Base-by-base conservation (phyloP, 53 echinoderm and acorn worm species). In the Hippasteria phrygiana region DNA sequence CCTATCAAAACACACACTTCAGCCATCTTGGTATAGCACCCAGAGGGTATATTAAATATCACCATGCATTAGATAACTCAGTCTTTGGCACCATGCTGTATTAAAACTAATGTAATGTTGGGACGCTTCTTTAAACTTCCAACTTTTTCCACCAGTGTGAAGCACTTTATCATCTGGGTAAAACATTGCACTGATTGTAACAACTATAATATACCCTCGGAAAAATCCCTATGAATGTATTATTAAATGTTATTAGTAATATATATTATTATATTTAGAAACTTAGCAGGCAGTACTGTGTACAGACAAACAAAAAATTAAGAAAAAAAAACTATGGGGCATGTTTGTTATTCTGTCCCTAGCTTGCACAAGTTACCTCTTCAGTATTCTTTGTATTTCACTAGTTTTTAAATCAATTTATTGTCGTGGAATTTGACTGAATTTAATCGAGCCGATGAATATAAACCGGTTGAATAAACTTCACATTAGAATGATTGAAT, bases 341-440 rank as follows among this genome's bases (percentile, higher is more conserved):
- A 85, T 26, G 1, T 85, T 71, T 70, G 51, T 85, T 17, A 45
- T 43, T 46, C 31, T 66, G 83, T 41, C 71, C 39, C 46, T 48
- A 71, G 85, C 85, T 40, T 85, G 85, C 85, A 85, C 71, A 37
- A 43, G 11, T 70, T 85, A 85, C 85, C 85, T 51, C 70, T 85
- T 85, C 85, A 85, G 85, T 85, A 85, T 85, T 74, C 74, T 74
- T 85, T 51, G 42, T 70, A 85, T 85, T 69, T 85, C 85, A 71
- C 71, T 85, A 85, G 85, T 43, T 85, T 55, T 71, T 70, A 35
- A 85, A 85, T 63, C 81, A 16, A 18, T 43, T 50, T 46, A 50
- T 48, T 51, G 53, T 51, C 18, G n/a, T 37, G 17, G 71, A 54
- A 48, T 48, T 69, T 53, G n/a, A 73, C 12, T 40, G 40, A 42